A percentile compares a stretch with the other conserved stretches of the same genome.
Evolutionary conservation across 2,888 invertebrate species (phyloP).

Genomic region (Drosophila maculinotata): DNA sequence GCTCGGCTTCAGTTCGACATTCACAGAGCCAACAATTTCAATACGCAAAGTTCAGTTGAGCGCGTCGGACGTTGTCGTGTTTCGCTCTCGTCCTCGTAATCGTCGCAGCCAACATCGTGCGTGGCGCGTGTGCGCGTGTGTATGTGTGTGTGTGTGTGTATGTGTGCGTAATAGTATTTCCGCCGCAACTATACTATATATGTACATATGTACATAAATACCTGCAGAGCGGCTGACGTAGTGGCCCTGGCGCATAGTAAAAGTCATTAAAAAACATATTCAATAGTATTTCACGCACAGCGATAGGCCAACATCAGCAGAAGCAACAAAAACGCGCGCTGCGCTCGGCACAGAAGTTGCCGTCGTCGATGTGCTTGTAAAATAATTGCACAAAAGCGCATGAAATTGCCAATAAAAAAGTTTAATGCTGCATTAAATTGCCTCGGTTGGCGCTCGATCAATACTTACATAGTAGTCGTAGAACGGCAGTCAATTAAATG

Average conservation of each 20-base stretch:
- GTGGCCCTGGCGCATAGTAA: conserved; percentile 69
- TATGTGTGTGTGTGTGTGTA: conserved; percentile 27
- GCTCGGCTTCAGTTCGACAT: conserved; percentile 52
- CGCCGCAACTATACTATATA: conserved; percentile 49
- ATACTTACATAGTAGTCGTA: conserved; percentile 47
- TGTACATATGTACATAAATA: conserved; percentile 35
- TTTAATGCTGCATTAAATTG: conserved; percentile 73
- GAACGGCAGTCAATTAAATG: conserved; percentile 66
- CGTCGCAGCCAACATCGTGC: conserved; percentile 57
- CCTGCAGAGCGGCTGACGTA: conserved; percentile 65
- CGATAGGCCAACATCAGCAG: conserved; percentile 2
- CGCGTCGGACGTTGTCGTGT: conserved; percentile 80
- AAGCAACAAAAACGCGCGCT: conserved; percentile 27
- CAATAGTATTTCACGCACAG: conserved; percentile 72
- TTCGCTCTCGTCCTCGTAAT: conserved; percentile 50
- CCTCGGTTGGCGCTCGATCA: conserved; percentile 58
- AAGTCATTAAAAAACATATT: conserved; percentile 75
- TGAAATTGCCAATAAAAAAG: conserved; percentile 70
- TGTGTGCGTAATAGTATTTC: conserved; percentile 72
- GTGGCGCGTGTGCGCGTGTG: conserved; percentile 50
- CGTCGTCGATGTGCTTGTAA: conserved; percentile 31
- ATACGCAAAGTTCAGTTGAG: conserved; percentile 82
- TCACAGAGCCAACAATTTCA: conserved; percentile 67
- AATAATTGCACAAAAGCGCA: conserved; percentile 61
- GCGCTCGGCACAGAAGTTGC: conserved; percentile 36